A percentile compares a stretch with the other conserved stretches of the same genome.
Conservation (phyloP, 2,888 invertebrate species). For the Lasius platythorax region DNA sequence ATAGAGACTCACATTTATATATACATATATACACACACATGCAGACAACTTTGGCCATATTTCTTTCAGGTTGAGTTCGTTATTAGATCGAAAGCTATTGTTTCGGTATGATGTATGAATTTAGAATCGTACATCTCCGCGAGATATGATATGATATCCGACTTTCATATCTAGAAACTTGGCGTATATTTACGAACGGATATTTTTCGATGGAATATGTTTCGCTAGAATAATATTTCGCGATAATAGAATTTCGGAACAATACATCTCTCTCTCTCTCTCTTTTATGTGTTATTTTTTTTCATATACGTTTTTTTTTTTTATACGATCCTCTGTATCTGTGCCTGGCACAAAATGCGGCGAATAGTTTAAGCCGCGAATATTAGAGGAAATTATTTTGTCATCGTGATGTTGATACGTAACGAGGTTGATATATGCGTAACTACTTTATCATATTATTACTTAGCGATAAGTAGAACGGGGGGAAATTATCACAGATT, state of each 20-base stretch:
- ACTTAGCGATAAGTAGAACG: constrained; percentile 68
- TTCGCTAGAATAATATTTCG: constrained; percentile 11
- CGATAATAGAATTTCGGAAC: constrained; percentile 1
- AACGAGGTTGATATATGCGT: background rate
- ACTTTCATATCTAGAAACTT: background rate
- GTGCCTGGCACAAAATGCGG: background rate
- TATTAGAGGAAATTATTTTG: constrained; percentile 47
- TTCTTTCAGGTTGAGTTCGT: background rate
- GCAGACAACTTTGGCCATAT: background rate
- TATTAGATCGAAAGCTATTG: background rate
- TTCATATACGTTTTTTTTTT: background rate
- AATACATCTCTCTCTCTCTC: background rate
- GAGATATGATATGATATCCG: background rate
- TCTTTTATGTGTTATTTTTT: background rate
- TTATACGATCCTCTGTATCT: background rate
- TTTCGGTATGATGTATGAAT: background rate
- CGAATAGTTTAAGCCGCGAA: too few relatives aligned
- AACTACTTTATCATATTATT: constrained; percentile 68
- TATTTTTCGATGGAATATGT: background rate
- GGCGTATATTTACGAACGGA: background rate
- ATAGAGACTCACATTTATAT: too few relatives aligned
- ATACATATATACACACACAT: background rate
- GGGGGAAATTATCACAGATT: constrained; percentile 72
- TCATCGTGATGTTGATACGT: constrained; percentile 36
- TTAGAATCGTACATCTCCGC: background rate